These are phyloP conservation scores for Ylistrum balloti DNA, from an alignment of 1,140 invertebrate genomes.

Conservation along the genomic window DNA sequence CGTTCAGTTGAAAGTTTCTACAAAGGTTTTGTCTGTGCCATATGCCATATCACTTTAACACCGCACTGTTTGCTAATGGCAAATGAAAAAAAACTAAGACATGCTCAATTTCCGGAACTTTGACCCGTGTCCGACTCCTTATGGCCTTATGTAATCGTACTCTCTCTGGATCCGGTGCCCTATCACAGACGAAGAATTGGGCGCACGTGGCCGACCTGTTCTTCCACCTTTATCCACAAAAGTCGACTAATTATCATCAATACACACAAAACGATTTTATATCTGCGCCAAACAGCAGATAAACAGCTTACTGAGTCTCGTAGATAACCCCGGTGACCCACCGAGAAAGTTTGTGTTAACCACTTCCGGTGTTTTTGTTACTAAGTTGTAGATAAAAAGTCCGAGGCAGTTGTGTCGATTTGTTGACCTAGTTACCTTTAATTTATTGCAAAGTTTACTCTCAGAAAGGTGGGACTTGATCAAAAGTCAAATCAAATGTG, in stretches of 20 bases:
- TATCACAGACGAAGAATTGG: constrained; percentile 17
- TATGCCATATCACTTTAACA: constrained; percentile 18
- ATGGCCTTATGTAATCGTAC: background rate
- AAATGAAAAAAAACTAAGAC: background rate
- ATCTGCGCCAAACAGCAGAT: background rate
- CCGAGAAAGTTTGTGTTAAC: background rate
- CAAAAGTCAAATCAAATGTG: too few relatives aligned
- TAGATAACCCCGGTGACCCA: background rate
- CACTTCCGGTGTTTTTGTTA: constrained; percentile 26
- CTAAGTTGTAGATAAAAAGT: background rate
- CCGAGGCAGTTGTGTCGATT: background rate
- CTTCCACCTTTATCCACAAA: background rate
- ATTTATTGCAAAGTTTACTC: background rate
- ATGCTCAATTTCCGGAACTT: constrained; percentile 11
- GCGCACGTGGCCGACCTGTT: constrained; percentile 13
- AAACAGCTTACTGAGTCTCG: background rate
- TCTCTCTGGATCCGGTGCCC: background rate
- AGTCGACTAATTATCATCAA: constrained; percentile 29
- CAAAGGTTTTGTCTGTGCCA: background rate
- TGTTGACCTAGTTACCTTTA: constrained; percentile 18
- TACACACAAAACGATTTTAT: constrained; percentile 35
- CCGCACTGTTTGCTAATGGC: background rate
- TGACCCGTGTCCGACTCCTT: constrained; percentile 23
- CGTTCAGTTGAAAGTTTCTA: background rate
- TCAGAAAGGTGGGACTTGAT: background rate